Percentiles rank a stretch among this genome's conserved stretches.
These are phyloP conservation scores for Albula glossodonta DNA, from an alignment of 2,113 vertebrate species.

Conservation along the genomic window DNA sequence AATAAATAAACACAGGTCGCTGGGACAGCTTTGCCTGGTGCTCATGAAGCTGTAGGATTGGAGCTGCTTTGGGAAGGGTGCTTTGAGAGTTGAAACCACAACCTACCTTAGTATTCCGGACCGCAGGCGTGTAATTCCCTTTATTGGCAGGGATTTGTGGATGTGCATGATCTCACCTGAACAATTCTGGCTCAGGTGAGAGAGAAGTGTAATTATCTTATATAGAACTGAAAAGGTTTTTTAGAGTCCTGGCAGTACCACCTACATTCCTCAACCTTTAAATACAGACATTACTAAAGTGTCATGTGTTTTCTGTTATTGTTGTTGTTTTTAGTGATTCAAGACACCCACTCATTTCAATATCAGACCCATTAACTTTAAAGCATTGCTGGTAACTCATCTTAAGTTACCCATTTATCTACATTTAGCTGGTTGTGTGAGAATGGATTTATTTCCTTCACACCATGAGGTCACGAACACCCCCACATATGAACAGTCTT, in stretches of 20 bases:
- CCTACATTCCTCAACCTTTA: neutral
- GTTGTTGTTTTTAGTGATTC: neutral
- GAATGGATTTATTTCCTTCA: neutral
- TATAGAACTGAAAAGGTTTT: neutral
- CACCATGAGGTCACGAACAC: neutral
- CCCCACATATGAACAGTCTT: neutral
- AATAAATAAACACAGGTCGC: neutral
- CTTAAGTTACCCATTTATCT: neutral
- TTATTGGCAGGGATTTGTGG: neutral
- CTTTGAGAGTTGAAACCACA: neutral
- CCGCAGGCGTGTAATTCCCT: neutral
- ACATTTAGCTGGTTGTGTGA: neutral
- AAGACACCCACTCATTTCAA: neutral
- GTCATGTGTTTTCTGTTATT: neutral
- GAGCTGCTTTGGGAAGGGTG: neutral
- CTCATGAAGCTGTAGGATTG: neutral
- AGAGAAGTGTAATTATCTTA: neutral
- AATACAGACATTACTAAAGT: neutral
- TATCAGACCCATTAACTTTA: neutral
- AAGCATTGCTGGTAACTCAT: neutral
- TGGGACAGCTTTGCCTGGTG: neutral
- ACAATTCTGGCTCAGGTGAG: neutral
- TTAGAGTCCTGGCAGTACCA: neutral
- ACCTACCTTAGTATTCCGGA: neutral
- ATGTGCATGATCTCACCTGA: neutral